Base-by-base conservation (phyloP, 2,888 invertebrate species). In the Seira musarum region DNA sequence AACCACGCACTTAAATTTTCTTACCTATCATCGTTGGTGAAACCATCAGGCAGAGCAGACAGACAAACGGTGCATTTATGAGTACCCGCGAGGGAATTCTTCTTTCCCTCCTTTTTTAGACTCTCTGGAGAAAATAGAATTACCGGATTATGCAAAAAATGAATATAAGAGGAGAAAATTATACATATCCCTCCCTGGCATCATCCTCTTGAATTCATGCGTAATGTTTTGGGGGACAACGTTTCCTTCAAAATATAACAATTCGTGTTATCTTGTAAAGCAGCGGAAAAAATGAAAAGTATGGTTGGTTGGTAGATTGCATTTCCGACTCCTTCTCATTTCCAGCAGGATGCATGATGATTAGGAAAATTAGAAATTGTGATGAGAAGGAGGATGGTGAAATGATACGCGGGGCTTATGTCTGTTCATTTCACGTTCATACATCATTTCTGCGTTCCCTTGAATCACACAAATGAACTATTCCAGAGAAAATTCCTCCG, bases 301-400 rank as follows among this genome's bases (percentile, higher is more conserved):
- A 53, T 53, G 53, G 53, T 53, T 63, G 60, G 64, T 65, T 65
- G 30, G 19, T 60, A 67, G 17, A 30, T 21, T 71, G 67, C 78
- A 66, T 65, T 72, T 67, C 40, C 67, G 19, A 64, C 25, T 53
- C 15, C 53, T 25, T 17, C 19, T 66, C 61, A 22, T 68, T 72
- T 79, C 19, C 61, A 49, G 53, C 53, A 46, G 66, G 78, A 72
- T 79, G 67, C 68, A 72, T 72, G 68, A 79, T 79, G 68, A 79
- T 79, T 79, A 72, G 72, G 79, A 79, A 79, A 79, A 79, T 79
- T 79, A 73, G 67, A 57, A 61, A 61, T 61, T 22, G 61, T 61
- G 61, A 22, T 61, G 61, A 22, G 21, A 22, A 22, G 61, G 61
- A 61, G 24, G 61, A 22, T 22, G 24, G 61, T 22, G 61, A 61